Base-by-base conservation (phyloP, 1,140 invertebrate species). In the Psilanteris sp. region DNA sequence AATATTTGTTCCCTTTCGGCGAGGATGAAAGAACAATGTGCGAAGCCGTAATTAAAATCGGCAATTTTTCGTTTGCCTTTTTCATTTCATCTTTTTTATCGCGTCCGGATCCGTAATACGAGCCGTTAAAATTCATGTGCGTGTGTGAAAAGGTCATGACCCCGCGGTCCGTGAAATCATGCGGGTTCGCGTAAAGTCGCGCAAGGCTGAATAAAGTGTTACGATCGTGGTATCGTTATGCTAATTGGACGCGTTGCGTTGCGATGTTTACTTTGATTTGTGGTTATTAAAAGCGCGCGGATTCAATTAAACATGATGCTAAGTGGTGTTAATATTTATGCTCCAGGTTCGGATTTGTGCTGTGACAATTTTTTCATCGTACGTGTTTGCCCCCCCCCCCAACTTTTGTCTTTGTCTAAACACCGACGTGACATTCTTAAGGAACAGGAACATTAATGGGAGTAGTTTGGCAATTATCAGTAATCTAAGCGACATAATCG, bases 321-420 rank as follows among this genome's bases (percentile, higher is more conserved):
- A 72, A 77, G 22, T 50, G 55, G 59, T 67, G 67, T 46, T 75
- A 70, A 77, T 50, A 57, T 55, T 46, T 66, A 34, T 62, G 66
- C 27, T 71, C 70, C 13, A 75, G 26, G 71, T 75, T 75, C 52
- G 44, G 61, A 59, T 57, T 20, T 5, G 27, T 7, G 11, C n/a
- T 27, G 10, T 20, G 48, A 41, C 36, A 54, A 59, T 50, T 4
- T 41, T 50, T n/a, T n/a, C n/a, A 15, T 70, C 50, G 64, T 59
- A 39, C 52, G 52, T 70, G 34, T 32, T 52, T 36, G 34, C 24
- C 13, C 20, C 52, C 26, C 20, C 34, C 27, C 37, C 36, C 16
- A 43, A 55, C 24, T 20, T 44, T 16, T 7, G 18, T 34, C 11
- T 39, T 29, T 10, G 24, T 27, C 9, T 10, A 18, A 5, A 6